Conservation (phyloP, 2,797 vertebrate species). For the Amazonetta brasiliensis region DNA sequence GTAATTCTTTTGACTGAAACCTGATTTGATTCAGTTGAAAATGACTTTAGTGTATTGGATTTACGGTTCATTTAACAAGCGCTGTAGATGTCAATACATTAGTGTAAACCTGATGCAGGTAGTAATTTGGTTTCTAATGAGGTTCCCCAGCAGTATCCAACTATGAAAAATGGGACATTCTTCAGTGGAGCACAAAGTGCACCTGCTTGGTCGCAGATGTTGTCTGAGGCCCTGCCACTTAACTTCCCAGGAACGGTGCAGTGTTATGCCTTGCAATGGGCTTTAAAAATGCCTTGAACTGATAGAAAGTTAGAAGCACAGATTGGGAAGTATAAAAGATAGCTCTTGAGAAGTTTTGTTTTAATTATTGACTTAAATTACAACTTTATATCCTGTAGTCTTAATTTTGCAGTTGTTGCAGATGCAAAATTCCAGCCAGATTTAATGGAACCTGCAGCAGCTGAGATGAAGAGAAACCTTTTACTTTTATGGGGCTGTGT, state of each 20-base stretch:
- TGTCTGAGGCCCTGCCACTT: background rate
- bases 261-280: background rate
- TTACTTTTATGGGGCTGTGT: background rate
- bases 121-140: slow-evolving; percentile 85
- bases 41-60: slow-evolving; percentile 76
- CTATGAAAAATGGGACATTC: slow-evolving; percentile 60
- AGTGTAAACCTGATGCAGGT: slow-evolving; percentile 74
- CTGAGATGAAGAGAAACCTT: background rate
- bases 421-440: background rate
- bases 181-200: slow-evolving; percentile 35
- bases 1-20: slow-evolving; percentile 75
- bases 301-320: background rate
- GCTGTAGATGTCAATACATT: slow-evolving; percentile 75
- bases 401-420: background rate
- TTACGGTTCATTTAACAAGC: slow-evolving; percentile 77
- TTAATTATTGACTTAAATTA: slow-evolving; percentile 45
- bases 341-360: background rate
- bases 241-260: background rate
- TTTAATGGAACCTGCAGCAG: background rate
- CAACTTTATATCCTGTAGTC: background rate
- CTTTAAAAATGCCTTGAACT: background rate
- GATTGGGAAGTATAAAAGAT: background rate
- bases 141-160: slow-evolving; percentile 62
- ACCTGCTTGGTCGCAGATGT: slow-evolving; percentile 22
- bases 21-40: slow-evolving; percentile 79